Conservation (phyloP, 2,113 vertebrate genomes). For the Ceyx margarethae region DNA sequence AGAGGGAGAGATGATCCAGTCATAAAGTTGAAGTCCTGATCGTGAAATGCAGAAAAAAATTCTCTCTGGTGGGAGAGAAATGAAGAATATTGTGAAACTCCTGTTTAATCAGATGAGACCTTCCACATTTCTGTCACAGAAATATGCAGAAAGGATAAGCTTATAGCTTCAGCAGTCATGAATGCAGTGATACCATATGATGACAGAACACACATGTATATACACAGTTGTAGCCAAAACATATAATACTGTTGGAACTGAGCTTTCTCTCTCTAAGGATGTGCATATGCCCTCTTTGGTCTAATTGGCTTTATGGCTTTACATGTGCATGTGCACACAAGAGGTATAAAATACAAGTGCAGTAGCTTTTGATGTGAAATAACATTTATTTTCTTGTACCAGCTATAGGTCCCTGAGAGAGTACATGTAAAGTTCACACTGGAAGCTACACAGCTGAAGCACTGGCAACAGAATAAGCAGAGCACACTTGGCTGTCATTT, state of each 20-base stretch:
- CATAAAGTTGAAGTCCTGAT: background rate
- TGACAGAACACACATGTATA: constrained; percentile 49
- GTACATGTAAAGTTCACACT: background rate
- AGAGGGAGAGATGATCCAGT: background rate
- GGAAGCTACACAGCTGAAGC: background rate
- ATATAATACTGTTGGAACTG: constrained; percentile 18
- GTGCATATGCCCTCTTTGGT: constrained; percentile 1
- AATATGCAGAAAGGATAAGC: constrained; percentile 36
- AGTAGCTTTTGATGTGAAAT: constrained; percentile 8
- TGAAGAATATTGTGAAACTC: constrained; percentile 21
- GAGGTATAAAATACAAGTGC: background rate
- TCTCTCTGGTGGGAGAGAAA: background rate
- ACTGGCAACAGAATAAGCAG: background rate
- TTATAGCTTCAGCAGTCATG: constrained; percentile 33
- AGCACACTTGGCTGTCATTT: background rate
- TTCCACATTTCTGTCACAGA: constrained; percentile 46
- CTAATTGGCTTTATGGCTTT: constrained; percentile 20
- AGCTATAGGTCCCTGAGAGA: background rate
- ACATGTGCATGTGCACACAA: background rate
- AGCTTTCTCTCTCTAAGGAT: constrained; percentile 15
- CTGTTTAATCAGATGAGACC: constrained; percentile 10
- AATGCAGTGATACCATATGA: constrained; percentile 8
- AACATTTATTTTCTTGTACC: constrained; percentile 34
- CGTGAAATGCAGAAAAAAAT: background rate
- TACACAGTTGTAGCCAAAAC: constrained; percentile 25